Percentiles rank a stretch among this genome's conserved stretches.
Conservation (phyloP, 2,113 vertebrate genomes). For the Plecotus auritus region DNA sequence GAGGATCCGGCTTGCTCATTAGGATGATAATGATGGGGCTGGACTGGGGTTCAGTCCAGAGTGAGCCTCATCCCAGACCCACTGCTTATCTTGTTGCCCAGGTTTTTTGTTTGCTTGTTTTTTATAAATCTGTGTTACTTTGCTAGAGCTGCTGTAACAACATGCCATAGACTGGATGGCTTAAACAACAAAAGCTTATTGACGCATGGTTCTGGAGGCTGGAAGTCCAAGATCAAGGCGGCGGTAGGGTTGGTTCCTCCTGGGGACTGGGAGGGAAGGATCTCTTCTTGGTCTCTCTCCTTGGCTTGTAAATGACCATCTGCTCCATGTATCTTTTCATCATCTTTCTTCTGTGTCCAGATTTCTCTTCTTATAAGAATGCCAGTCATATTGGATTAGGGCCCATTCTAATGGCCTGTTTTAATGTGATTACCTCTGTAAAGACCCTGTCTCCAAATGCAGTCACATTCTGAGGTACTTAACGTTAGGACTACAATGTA, state of each 20-base stretch:
- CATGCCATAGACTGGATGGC: not conserved
- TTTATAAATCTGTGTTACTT: not conserved
- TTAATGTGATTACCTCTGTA: not conserved
- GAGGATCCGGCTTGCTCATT: not conserved
- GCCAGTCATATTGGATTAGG: not conserved
- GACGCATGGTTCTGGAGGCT: not conserved
- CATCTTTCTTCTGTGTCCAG: not conserved
- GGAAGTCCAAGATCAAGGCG: not conserved
- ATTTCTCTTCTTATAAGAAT: not conserved
- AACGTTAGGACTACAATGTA: not conserved
- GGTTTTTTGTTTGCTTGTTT: not conserved
- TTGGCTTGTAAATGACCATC: not conserved
- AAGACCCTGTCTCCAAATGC: not conserved
- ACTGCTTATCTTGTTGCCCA: not conserved
- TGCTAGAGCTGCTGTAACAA: not conserved
- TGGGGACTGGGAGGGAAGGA: not conserved
- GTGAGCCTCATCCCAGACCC: not conserved
- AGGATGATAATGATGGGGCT: not conserved
- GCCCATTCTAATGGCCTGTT: not conserved
- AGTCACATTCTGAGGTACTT: not conserved
- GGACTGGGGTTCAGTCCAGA: not conserved
- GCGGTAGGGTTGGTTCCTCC: not conserved
- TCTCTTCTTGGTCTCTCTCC: not conserved
- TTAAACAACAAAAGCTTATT: not conserved
- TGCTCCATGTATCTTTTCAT: not conserved